phyloP scores from a whole-genome alignment of 1,140 invertebrate genomes.

The Melipona quadrifasciata region DNA sequence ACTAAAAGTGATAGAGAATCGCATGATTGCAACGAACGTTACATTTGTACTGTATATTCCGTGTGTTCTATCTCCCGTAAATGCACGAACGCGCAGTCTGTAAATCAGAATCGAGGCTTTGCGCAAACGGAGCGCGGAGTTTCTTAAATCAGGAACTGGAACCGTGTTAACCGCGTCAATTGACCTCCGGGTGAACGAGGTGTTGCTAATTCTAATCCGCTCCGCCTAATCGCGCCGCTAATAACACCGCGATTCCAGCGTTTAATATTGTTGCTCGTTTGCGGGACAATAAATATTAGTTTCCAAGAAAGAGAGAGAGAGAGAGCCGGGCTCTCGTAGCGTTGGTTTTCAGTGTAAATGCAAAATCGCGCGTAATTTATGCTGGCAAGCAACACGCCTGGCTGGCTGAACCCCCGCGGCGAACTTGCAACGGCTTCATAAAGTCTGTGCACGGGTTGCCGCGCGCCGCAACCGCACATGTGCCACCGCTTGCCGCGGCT shows the following conservation, averaged over 20 bases:
- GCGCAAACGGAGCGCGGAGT: not conserved
- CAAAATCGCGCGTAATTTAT: conserved; percentile 79
- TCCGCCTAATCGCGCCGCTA: conserved; percentile 29
- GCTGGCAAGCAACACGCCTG: conserved; percentile 77
- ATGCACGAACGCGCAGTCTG: too few species aligned
- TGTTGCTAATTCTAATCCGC: not conserved
- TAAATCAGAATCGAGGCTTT: too few species aligned
- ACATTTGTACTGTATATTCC: too few species aligned
- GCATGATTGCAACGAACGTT: too few species aligned
- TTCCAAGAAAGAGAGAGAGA: conserved; percentile 5
- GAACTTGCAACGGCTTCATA: conserved; percentile 79
- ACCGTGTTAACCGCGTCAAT: not conserved
- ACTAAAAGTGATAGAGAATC: too few species aligned
- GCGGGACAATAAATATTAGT: conserved; percentile 63
- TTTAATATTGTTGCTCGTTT: conserved; percentile 52
- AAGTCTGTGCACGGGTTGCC: conserved; percentile 49
- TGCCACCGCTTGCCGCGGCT: conserved; percentile 21
- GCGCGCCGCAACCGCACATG: conserved; percentile 25
- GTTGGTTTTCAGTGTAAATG: conserved; percentile 76
- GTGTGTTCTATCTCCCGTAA: too few species aligned
- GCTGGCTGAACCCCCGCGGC: conserved; percentile 75
- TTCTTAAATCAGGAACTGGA: not conserved
- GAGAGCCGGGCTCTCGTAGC: conserved; percentile 11
- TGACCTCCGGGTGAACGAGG: not conserved
- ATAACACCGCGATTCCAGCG: conserved; percentile 38